Evolutionary conservation across 2,888 invertebrate genomes (phyloP).

Genomic region (Melitaea athalia): DNA sequence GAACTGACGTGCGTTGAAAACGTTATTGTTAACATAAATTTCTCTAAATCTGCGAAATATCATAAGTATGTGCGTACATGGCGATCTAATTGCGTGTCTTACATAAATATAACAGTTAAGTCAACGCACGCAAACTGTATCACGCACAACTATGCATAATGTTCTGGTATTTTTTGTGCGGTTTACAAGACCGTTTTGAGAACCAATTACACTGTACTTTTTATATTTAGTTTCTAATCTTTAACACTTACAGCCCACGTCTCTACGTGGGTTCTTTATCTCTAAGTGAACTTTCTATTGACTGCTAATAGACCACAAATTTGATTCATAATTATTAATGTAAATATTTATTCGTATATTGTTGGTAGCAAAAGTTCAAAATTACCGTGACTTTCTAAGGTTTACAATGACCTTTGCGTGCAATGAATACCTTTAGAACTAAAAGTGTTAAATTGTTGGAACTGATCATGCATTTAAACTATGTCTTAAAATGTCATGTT

Average conservation of each 20-base stretch:
- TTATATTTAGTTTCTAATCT: background rate
- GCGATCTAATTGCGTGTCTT: conserved; percentile 30
- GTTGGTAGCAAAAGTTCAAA: too few relatives aligned
- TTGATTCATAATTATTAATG: too few relatives aligned
- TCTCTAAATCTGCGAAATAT: conserved; percentile 33
- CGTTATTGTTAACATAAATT: conserved; percentile 30
- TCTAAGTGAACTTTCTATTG: too few relatives aligned
- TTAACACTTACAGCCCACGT: background rate
- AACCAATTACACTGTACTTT: background rate
- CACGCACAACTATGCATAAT: background rate
- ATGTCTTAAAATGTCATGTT: too few relatives aligned
- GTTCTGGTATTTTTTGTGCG: background rate
- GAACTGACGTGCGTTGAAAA: conserved; percentile 23
- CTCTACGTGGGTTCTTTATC: too few relatives aligned
- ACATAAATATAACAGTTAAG: conserved; percentile 1
- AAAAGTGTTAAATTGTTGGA: too few relatives aligned
- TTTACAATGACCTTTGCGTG: too few relatives aligned
- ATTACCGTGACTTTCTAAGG: too few relatives aligned
- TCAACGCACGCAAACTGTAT: background rate
- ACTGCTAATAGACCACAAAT: too few relatives aligned
- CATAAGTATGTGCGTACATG: conserved; percentile 22
- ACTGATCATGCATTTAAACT: too few relatives aligned
- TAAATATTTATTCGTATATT: too few relatives aligned
- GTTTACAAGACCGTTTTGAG: background rate
- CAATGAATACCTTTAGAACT: too few relatives aligned